Base-by-base conservation (phyloP, 2,888 invertebrate species). In the Penaeus monodon region DNA sequence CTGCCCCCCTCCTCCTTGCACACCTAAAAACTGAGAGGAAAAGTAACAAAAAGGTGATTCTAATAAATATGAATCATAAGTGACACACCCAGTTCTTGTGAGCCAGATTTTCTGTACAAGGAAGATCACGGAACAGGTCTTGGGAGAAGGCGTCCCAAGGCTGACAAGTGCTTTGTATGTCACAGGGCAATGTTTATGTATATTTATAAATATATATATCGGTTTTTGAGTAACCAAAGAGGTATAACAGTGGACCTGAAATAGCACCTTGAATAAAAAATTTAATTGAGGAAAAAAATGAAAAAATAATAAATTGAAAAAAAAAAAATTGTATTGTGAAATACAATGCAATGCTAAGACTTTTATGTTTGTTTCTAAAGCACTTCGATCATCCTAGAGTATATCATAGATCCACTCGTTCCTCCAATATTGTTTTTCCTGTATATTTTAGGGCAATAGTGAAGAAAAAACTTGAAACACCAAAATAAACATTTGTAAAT, bases 191-290 rank as follows among this genome's bases (percentile, higher is more conserved):
- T 20, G 17, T 57, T 57, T 14, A 57, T 57, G 17, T 57, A 57
- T 57, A 57, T 57, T 57, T 57, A 57, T 57, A 17, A 4, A 57
- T 57, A 57, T 57, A 57, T 57, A 57, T 57, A 80, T 22, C 33
- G 70, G 57, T 82, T 73, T 73, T 82, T 70, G 57, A 70, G 73
- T 82, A 70, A 82, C 82, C 82, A 82, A 82, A 82, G 82, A 82
- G 82, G 29, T 73, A 82, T 57, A 73, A 82, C 66, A 77, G 77
- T 77, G 77, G 77, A 77, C 77, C 77, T 77, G 77, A n/a, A 77
- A 76, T 57, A 77, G 76, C 76, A 38, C 38, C 57, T 7, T 77
- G 17, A 57, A 38, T 6, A 6, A 27, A 14, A 77, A 49, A 17
- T 44, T 57, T 10, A 57, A 57, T 10, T 44, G 44, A 57, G 10